phyloP scores from a whole-genome alignment of 2,888 invertebrate genomes.

The Girardia tigrina region DNA sequence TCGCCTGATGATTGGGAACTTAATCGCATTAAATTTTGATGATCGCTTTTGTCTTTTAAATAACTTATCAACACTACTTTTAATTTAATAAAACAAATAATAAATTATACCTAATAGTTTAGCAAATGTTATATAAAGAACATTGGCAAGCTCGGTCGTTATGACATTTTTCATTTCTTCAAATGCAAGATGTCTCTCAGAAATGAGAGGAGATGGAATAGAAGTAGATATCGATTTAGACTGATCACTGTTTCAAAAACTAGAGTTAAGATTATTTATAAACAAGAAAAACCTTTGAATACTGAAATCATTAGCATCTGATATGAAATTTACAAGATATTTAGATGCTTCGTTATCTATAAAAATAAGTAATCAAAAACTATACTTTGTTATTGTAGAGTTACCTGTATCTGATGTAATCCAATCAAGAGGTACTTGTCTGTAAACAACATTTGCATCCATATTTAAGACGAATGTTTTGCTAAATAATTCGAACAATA shows the following conservation, averaged over 20 bases:
- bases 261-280: not conserved
- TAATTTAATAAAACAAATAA: too few species aligned
- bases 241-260: not conserved
- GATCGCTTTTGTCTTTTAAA: too few species aligned
- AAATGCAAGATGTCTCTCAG: not conserved
- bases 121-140: conserved; percentile 9
- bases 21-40: too few species aligned
- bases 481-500: conserved; percentile 2
- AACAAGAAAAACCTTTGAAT: not conserved
- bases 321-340: not conserved
- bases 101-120: not conserved
- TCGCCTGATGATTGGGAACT: too few species aligned
- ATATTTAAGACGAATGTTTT: not conserved
- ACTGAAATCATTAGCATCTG: not conserved
- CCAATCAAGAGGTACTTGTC: not conserved
- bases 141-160: not conserved
- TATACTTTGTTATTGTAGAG: not conserved
- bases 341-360: not conserved
- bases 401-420: not conserved
- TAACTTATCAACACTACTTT: too few species aligned
- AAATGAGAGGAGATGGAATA: not conserved
- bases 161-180: not conserved
- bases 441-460: not conserved
- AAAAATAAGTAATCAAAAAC: not conserved
- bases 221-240: not conserved